Evolutionary conservation across 2,113 vertebrate genomes (phyloP).

Genomic region (Arothron firmamentum): DNA sequence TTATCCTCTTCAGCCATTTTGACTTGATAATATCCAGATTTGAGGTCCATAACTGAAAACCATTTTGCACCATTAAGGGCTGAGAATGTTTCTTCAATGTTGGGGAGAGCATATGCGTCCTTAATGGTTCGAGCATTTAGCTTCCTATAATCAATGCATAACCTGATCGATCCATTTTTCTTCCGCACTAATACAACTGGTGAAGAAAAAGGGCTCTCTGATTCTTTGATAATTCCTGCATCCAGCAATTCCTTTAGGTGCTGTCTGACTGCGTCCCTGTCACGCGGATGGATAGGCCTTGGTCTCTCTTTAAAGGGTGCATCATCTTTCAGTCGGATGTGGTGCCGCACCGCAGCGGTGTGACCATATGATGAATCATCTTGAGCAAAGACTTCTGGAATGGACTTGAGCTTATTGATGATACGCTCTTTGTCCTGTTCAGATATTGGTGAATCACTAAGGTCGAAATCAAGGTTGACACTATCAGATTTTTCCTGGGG

Average conservation of each 20-base stretch:
- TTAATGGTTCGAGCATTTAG: neutral
- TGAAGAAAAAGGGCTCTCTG: neutral
- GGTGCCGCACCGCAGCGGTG: constrained; percentile 9
- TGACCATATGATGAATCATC: constrained; percentile 5
- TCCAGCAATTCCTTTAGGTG: constrained; percentile 10
- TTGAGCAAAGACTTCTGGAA: constrained; percentile 8
- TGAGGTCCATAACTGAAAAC: too few relatives aligned
- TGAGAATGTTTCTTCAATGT: too few relatives aligned
- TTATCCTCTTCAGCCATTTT: neutral
- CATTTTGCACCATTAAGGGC: too few relatives aligned
- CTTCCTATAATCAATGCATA: constrained; percentile 5
- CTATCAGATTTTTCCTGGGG: neutral
- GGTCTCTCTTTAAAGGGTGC: too few relatives aligned
- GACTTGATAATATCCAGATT: neutral
- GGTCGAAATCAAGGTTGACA: neutral
- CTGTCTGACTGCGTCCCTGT: too few relatives aligned
- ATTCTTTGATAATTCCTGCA: constrained; percentile 1
- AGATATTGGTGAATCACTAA: neutral
- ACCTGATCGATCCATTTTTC: neutral
- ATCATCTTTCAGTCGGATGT: constrained; percentile 4
- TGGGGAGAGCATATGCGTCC: neutral
- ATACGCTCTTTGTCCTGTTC: neutral
- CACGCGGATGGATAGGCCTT: too few relatives aligned
- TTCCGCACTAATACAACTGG: neutral
- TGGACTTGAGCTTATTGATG: neutral